Evolutionary conservation across 2,113 vertebrate species (phyloP).

Genomic region (Syngnathoides biaculeatus): DNA sequence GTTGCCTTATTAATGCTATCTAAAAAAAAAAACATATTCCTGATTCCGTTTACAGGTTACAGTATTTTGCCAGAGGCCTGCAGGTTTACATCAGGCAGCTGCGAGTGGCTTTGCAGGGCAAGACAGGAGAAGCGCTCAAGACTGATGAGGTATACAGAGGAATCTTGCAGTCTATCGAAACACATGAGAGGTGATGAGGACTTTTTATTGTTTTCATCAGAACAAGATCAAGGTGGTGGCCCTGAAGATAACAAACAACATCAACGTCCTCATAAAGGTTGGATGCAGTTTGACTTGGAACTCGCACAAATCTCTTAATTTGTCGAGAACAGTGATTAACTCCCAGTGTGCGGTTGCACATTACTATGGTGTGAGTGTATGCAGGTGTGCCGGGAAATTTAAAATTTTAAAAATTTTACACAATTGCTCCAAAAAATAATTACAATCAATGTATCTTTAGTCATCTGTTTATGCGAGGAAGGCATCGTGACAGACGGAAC

Average conservation of each 20-base stretch:
- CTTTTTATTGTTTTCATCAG: conserved; percentile 67
- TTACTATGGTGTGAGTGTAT: too few species aligned
- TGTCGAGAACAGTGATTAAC: background rate
- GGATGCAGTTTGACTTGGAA: background rate
- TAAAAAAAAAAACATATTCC: background rate
- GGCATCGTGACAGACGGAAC: too few species aligned
- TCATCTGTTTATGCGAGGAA: too few species aligned
- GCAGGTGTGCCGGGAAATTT: too few species aligned
- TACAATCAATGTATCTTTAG: too few species aligned
- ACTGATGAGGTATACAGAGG: conserved; percentile 86
- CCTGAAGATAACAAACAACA: conserved; percentile 99
- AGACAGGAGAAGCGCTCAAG: conserved; percentile 94
- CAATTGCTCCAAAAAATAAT: too few species aligned
- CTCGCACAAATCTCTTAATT: background rate
- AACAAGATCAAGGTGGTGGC: conserved; percentile 99
- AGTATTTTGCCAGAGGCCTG: conserved; percentile 94
- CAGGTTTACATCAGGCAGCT: conserved; percentile 97
- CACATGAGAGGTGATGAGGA: background rate
- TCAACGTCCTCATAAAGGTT: conserved; percentile 98
- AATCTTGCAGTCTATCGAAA: background rate
- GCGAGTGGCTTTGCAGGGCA: conserved; percentile 92
- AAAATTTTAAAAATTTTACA: too few species aligned
- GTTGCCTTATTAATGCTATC: background rate
- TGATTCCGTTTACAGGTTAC: conserved; percentile 74
- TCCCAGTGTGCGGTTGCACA: too few species aligned